These are phyloP conservation scores for Calcarius lapponicus DNA, from an alignment of 2,797 vertebrate species.

Conservation along the genomic window DNA sequence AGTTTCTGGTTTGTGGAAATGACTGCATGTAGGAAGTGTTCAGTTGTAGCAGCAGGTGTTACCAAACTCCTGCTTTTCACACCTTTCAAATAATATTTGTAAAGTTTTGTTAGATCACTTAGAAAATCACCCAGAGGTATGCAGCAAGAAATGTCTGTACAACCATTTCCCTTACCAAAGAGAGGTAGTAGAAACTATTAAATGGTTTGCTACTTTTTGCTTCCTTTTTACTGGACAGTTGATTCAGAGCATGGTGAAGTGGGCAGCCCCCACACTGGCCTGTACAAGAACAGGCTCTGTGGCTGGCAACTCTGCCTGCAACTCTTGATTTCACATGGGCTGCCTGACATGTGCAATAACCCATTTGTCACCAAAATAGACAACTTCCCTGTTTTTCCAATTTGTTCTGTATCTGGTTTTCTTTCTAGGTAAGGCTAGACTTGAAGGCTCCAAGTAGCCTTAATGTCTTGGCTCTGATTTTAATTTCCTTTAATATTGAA, in stretches of 20 bases:
- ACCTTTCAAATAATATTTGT: background rate
- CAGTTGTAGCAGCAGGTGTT: background rate
- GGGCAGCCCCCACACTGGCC: background rate
- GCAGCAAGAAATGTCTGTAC: background rate
- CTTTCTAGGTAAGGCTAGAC: slow-evolving; percentile 51
- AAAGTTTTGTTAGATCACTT: background rate
- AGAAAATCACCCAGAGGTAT: background rate
- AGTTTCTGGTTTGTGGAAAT: background rate
- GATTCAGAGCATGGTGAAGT: background rate
- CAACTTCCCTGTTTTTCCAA: background rate
- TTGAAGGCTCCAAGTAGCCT: slow-evolving; percentile 41
- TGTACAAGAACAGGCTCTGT: background rate
- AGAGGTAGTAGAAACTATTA: background rate
- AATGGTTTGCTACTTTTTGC: background rate
- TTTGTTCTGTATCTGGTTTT: slow-evolving; percentile 38
- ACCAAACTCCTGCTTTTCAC: background rate
- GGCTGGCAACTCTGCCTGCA: background rate
- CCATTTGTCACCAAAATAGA: slow-evolving; percentile 15
- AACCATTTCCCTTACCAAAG: background rate
- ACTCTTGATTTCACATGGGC: background rate
- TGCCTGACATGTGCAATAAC: background rate
- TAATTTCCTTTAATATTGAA: slow-evolving; percentile 64
- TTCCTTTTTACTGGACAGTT: background rate
- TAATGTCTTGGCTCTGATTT: slow-evolving; percentile 66
- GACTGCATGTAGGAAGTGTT: background rate